These are phyloP conservation scores for Tenodera sinensis DNA, from an alignment of 2,888 invertebrate genomes.

Conservation along the genomic window DNA sequence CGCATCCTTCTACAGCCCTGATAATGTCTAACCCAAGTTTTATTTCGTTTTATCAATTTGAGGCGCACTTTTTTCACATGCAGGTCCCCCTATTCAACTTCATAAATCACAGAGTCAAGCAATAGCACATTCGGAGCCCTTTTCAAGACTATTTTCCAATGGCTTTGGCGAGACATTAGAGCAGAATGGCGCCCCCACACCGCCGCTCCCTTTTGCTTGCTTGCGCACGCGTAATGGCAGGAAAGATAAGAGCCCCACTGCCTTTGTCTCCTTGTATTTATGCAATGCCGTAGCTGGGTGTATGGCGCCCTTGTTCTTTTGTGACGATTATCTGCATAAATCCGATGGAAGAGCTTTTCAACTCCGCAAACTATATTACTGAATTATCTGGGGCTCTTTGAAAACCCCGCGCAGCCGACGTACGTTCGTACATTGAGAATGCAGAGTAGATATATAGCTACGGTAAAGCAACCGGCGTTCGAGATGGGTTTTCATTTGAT, in stretches of 20 bases:
- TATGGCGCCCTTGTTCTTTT: conserved; percentile 32
- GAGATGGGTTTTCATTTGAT: conserved; percentile 34
- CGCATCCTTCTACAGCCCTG: conserved; percentile 20
- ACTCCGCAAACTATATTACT: conserved; percentile 35
- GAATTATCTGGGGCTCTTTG: conserved; percentile 34
- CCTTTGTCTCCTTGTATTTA: conserved; percentile 34
- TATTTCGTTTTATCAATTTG: conserved; percentile 31
- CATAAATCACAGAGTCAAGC: conserved; percentile 31
- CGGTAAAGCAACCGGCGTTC: conserved; percentile 15
- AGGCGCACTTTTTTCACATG: background rate
- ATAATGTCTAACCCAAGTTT: conserved; percentile 28
- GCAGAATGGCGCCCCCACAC: background rate
- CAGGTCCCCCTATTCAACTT: background rate
- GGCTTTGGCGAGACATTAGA: conserved; percentile 30
- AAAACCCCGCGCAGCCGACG: conserved; percentile 23
- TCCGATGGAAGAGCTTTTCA: conserved; percentile 35
- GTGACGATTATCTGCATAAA: conserved; percentile 35
- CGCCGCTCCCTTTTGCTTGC: background rate
- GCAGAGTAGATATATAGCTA: conserved; percentile 24
- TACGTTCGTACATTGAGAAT: conserved; percentile 21
- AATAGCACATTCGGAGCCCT: conserved; percentile 28
- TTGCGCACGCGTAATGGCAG: conserved; percentile 30
- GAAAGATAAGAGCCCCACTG: conserved; percentile 30
- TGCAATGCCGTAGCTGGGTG: conserved; percentile 30
- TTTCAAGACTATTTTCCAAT: conserved; percentile 30